A percentile compares a stretch with the other conserved stretches of the same genome.
phyloP scores from a whole-genome alignment of 2,797 vertebrate genomes.

The Ataeniobius toweri region DNA sequence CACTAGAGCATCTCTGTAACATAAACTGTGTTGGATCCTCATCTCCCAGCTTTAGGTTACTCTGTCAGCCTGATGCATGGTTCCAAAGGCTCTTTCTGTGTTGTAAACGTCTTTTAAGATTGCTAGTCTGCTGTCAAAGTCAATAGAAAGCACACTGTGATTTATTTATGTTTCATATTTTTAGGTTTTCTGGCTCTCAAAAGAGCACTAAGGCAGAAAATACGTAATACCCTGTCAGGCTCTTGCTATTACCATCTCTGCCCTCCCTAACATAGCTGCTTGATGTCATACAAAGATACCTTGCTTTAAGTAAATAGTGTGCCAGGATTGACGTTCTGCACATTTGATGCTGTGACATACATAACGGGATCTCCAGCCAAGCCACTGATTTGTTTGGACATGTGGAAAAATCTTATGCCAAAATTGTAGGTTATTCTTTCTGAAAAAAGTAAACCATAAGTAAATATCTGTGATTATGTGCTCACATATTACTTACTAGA shows the following conservation, averaged over 20 bases:
- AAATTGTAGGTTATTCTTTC: background rate
- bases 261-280: background rate
- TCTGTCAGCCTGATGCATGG: background rate
- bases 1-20: background rate
- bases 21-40: background rate
- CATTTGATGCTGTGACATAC: background rate
- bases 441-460: conserved; percentile 12
- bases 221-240: background rate
- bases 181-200: background rate
- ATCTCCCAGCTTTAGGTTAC: background rate
- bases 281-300: background rate
- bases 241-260: background rate
- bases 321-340: background rate
- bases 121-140: background rate
- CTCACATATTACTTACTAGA: background rate
- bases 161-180: background rate
- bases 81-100: background rate
- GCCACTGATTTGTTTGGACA: background rate
- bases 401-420: background rate
- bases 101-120: background rate
- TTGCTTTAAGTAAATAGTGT: background rate
- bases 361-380: background rate
- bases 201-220: background rate
- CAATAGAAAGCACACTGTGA: background rate
- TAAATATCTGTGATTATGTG: background rate